Base-by-base conservation (phyloP, 2,888 invertebrate genomes). In the Brachyptera putata region DNA sequence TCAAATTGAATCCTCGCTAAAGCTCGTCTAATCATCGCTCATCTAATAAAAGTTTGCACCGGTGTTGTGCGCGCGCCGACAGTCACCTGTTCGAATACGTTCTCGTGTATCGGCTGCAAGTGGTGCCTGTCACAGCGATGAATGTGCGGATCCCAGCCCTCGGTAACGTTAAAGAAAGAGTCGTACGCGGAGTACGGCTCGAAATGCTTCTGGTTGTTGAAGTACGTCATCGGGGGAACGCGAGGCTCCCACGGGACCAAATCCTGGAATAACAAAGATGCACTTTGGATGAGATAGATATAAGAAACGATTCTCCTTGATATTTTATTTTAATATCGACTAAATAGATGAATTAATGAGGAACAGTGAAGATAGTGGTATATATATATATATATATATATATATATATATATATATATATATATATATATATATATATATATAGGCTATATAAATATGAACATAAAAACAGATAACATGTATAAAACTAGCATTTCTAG, bases 91-190 rank as follows among this genome's bases (percentile, higher is more conserved):
- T 71, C 60, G 63, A 70, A 72, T 57, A 75, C 73, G 62, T 72
- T 71, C 58, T 74, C 71, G 61, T 71, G 67, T 11, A 74, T 69
- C 53, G 72, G 72, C 0, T 70, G 70, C 18, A 70, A 65, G 59
- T 69, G 71, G 25, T 65, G 67, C 50, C 70, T 66, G 60, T 76
- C 75, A 56, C 74, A 73, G 56, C 70, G 70, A 13, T 57, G 65
- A 63, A 73, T 75, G 58, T 72, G 66, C 58, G 69, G 64, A 61
- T 76, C 74, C 68, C 69, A 76, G 13, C 74, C 61, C 2, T 74
- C 74, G 3, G 74, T 71, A 61, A 70, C 74, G 11, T 73, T 69
- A 61, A 74, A 75, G 64, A 71, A 75, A 21, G 69, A 69, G 64
- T 76, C 76, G 63, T 75, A 76, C 56, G 73, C 71, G 21, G 67